Conservation (phyloP, 2,888 invertebrate species). For the Andrena camellia region DNA sequence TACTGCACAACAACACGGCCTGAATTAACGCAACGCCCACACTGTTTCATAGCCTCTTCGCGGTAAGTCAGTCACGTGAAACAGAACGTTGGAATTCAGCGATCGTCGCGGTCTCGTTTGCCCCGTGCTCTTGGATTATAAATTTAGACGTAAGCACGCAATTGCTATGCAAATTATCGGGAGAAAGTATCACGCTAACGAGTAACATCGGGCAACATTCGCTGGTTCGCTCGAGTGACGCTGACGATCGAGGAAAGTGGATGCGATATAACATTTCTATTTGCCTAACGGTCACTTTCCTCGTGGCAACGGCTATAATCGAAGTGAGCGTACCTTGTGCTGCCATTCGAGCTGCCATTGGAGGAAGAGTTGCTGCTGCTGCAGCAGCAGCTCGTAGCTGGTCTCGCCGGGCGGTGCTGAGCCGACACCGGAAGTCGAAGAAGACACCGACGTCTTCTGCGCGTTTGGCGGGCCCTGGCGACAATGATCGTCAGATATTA, state of each 20-base stretch:
- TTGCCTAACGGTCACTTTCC: slow-evolving; percentile 12
- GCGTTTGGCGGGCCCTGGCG: slow-evolving; percentile 94
- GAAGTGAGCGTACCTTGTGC: slow-evolving; percentile 87
- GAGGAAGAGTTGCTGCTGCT: slow-evolving; percentile 97
- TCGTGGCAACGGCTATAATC: neutral
- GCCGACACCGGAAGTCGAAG: slow-evolving; percentile 84
- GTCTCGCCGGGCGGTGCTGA: slow-evolving; percentile 88
- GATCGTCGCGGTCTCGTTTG: slow-evolving; percentile 1
- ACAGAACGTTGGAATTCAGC: slow-evolving; percentile 16
- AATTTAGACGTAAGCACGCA: slow-evolving; percentile 38
- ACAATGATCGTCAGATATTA: slow-evolving; percentile 66
- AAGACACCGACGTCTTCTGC: slow-evolving; percentile 89
- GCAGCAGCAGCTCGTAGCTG: slow-evolving; percentile 95
- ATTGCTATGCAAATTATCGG: slow-evolving; percentile 41
- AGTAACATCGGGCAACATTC: slow-evolving; percentile 39
- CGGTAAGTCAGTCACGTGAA: slow-evolving; percentile 1
- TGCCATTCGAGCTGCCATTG: slow-evolving; percentile 94
- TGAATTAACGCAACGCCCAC: slow-evolving; percentile 24
- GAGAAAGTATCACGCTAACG: slow-evolving; percentile 44
- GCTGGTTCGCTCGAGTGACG: slow-evolving; percentile 8
- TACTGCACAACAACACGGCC: slow-evolving; percentile 85
- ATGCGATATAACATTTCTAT: slow-evolving; percentile 23
- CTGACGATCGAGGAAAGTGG: slow-evolving; percentile 26
- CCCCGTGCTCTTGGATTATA: slow-evolving; percentile 36
- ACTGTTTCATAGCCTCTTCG: neutral